A percentile compares a stretch with the other conserved stretches of the same genome.
These are phyloP conservation scores for Geococcyx californianus DNA, from an alignment of 2,113 vertebrate species.

Conservation along the genomic window DNA sequence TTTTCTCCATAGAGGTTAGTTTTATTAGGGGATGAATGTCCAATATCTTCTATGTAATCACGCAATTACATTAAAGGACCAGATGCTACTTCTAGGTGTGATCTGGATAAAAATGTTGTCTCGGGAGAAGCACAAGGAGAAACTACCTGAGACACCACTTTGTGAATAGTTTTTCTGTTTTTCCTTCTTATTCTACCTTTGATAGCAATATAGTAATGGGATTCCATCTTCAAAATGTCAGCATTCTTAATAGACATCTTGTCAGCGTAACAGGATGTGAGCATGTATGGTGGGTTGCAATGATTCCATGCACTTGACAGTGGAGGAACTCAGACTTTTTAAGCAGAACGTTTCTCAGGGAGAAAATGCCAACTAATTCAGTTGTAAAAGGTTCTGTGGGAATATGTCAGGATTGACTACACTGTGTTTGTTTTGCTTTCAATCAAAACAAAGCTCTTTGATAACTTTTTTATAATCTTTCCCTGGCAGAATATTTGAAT, in stretches of 20 bases:
- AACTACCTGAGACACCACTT: background rate
- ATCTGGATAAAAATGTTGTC: background rate
- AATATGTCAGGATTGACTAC: conserved; percentile 60
- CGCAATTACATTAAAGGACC: background rate
- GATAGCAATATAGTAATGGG: background rate
- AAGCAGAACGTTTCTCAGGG: conserved; percentile 45
- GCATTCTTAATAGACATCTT: background rate
- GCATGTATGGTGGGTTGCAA: background rate
- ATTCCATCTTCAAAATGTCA: background rate
- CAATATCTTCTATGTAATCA: background rate
- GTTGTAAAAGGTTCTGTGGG: conserved; percentile 30
- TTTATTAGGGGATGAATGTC: background rate
- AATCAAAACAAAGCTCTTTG: conserved; percentile 60
- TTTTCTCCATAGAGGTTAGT: background rate
- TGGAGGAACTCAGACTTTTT: conserved; percentile 1
- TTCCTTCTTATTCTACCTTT: background rate
- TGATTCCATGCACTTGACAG: background rate
- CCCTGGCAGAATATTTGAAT: conserved; percentile 6
- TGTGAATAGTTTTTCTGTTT: background rate
- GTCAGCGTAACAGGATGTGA: background rate
- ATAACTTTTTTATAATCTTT: conserved; percentile 25
- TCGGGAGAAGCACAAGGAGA: background rate
- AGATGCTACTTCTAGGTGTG: background rate
- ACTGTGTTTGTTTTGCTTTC: conserved; percentile 62
- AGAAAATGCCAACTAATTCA: conserved; percentile 61